phyloP scores from a whole-genome alignment of 2,797 vertebrate genomes.

The Phataginus tetradactyla region DNA sequence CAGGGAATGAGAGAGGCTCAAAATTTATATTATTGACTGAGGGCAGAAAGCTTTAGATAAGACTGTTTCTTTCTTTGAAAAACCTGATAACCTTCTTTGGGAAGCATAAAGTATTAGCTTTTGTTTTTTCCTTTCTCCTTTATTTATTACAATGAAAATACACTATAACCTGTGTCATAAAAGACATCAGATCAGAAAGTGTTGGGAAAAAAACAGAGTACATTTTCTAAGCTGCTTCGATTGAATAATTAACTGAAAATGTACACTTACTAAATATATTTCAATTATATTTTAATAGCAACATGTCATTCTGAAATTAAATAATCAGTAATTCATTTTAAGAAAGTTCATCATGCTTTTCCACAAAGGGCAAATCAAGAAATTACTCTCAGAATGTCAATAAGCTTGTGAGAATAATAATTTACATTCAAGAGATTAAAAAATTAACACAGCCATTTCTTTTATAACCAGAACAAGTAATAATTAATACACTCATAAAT shows the following conservation, averaged over 20 bases:
- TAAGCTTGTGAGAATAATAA: background rate
- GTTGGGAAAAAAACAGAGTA: background rate
- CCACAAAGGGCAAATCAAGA: slow-evolving; percentile 49
- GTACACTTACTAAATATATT: background rate
- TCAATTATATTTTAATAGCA: slow-evolving; percentile 46
- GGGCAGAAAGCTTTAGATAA: background rate
- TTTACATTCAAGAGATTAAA: background rate
- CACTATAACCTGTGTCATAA: background rate
- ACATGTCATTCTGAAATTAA: slow-evolving; percentile 30
- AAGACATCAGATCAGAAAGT: background rate
- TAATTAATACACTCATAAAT: background rate
- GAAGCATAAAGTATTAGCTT: background rate
- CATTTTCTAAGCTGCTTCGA: background rate
- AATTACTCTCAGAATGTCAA: slow-evolving; percentile 48
- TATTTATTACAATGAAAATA: background rate
- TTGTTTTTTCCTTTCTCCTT: background rate
- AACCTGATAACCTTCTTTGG: background rate
- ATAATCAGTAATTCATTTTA: slow-evolving; percentile 29
- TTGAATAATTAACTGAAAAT: background rate
- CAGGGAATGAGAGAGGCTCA: background rate
- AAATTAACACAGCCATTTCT: background rate
- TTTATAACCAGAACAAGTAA: background rate
- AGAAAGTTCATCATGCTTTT: slow-evolving; percentile 53
- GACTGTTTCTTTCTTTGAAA: background rate
- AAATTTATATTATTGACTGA: background rate